phyloP scores from a whole-genome alignment of 1,140 invertebrate species.

The Cydia fagiglandana region DNA sequence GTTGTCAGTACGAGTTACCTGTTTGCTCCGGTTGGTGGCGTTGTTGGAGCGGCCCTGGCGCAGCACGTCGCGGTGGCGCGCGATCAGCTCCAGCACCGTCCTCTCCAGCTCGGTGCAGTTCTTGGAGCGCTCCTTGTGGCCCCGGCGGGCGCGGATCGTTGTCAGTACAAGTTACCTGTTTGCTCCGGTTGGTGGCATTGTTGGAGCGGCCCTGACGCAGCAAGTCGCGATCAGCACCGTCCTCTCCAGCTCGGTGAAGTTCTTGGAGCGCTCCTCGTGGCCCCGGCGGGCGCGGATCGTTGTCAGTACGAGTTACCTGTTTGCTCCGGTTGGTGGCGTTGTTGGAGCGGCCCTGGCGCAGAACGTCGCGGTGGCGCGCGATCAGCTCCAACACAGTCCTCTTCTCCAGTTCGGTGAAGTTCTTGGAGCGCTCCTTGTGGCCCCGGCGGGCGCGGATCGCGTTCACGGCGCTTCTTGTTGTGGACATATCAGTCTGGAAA shows the following conservation, averaged over 20 bases:
- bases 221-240: conserved; percentile 75
- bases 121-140: too few species aligned
- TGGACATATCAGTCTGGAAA: conserved; percentile 68
- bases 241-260: conserved; percentile 75
- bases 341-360: conserved; percentile 75
- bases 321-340: conserved; percentile 78
- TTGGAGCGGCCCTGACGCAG: conserved; percentile 75
- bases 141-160: too few species aligned
- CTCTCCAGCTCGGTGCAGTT: too few species aligned
- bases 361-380: conserved; percentile 71
- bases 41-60: conserved; percentile 62
- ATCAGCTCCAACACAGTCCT: conserved; percentile 76
- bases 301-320: conserved; percentile 38
- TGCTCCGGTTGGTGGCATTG: conserved; percentile 77
- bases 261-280: conserved; percentile 77
- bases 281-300: conserved; percentile 64
- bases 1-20: too few species aligned
- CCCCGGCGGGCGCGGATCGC: conserved; percentile 68
- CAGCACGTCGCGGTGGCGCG: conserved; percentile 41
- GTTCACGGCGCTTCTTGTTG: conserved; percentile 60
- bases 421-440: conserved; percentile 77
- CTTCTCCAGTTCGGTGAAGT: conserved; percentile 78
- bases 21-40: conserved; percentile 75
- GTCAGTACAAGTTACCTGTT: conserved; percentile 48
- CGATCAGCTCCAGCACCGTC: conserved; percentile 61